A percentile compares a stretch with the other conserved stretches of the same genome.
phyloP scores from a whole-genome alignment of 2,888 invertebrate species.

The Drosophila monieri region DNA sequence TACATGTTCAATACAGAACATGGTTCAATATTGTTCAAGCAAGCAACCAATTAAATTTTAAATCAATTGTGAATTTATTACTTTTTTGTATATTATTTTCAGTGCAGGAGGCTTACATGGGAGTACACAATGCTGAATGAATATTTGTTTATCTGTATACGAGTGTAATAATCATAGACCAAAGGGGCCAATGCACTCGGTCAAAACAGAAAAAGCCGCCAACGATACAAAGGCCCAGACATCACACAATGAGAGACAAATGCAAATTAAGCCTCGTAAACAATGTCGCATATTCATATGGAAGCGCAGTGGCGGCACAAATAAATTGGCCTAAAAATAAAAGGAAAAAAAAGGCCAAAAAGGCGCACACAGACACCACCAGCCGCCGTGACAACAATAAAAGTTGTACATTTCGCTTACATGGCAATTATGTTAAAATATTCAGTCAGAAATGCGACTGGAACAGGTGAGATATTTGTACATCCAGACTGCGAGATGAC shows the following conservation, averaged over 20 bases:
- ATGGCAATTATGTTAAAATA: conserved; percentile 48
- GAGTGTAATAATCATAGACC: conserved; percentile 33
- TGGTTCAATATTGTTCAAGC: neutral
- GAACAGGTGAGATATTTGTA: conserved; percentile 24
- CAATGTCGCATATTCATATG: conserved; percentile 51
- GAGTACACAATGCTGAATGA: conserved; percentile 14
- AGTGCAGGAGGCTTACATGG: conserved; percentile 7
- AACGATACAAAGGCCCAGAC: conserved; percentile 20
- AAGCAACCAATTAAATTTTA: neutral
- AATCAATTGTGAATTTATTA: neutral
- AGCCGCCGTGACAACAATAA: conserved; percentile 33
- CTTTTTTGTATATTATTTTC: neutral
- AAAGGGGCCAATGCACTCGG: conserved; percentile 27
- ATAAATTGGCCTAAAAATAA: conserved; percentile 50
- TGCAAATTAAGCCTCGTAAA: conserved; percentile 53
- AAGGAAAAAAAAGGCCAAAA: conserved; percentile 19
- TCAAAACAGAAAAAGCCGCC: conserved; percentile 14
- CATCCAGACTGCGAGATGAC: conserved; percentile 27
- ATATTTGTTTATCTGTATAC: conserved; percentile 17
- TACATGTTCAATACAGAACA: no score
- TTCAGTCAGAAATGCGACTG: conserved; percentile 30
- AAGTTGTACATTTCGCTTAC: conserved; percentile 47
- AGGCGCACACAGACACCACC: conserved; percentile 9
- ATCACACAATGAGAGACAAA: conserved; percentile 42
- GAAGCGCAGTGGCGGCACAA: conserved; percentile 26